Conservation (phyloP, 1,140 invertebrate species). For the Aphelinus atriplicis region DNA sequence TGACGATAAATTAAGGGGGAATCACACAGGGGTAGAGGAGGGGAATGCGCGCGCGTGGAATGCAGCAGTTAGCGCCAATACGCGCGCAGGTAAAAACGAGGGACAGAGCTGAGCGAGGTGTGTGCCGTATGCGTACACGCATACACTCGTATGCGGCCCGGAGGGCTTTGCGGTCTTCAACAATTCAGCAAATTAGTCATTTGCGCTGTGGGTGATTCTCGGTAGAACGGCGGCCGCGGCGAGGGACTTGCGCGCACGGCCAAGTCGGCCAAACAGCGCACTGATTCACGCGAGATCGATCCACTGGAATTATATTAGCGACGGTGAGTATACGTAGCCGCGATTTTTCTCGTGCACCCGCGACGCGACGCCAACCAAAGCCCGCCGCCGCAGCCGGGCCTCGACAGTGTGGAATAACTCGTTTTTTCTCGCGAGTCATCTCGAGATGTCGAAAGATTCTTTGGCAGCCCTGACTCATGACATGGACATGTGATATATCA, state of each 20-base stretch:
- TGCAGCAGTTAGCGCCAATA: no score
- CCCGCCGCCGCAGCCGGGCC: not conserved
- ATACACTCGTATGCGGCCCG: no score
- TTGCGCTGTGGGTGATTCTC: not conserved
- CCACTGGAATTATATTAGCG: not conserved
- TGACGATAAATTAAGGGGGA: no score
- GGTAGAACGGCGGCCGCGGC: not conserved
- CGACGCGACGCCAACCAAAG: not conserved
- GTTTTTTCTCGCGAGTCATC: conserved; percentile 16
- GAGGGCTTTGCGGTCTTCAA: not conserved
- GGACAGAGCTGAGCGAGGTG: no score
- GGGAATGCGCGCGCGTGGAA: no score
- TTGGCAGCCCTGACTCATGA: no score
- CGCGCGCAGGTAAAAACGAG: no score
- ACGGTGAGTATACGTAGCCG: not conserved
- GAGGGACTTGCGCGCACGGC: not conserved
- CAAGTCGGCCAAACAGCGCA: conserved; percentile 6
- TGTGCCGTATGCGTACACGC: no score
- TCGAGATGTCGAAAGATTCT: not conserved
- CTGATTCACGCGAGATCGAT: conserved; percentile 7
- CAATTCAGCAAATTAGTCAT: conserved; percentile 21
- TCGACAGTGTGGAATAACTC: not conserved
- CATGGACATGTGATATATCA: no score
- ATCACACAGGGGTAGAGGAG: no score
- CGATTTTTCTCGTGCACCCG: not conserved